Percentiles rank a stretch among this genome's conserved stretches.
Evolutionary conservation across 2,888 invertebrate species (phyloP).

Genomic region (Gibbula magus): DNA sequence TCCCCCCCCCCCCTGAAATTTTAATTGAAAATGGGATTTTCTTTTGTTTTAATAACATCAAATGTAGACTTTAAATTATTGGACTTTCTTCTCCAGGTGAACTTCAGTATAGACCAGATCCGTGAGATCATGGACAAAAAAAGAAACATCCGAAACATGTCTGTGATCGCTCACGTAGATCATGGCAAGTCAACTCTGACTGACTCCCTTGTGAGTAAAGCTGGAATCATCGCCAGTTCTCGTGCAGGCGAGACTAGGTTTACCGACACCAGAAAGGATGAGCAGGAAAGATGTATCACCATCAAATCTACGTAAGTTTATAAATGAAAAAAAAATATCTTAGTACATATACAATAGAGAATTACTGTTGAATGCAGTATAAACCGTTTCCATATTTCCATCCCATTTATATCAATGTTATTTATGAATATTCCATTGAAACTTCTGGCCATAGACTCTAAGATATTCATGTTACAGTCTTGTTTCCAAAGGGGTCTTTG

Average conservation of each 20-base stretch:
- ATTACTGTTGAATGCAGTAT: too few relatives aligned
- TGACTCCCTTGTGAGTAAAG: slow-evolving; percentile 99
- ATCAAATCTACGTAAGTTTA: slow-evolving; percentile 98
- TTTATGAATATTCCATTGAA: too few relatives aligned
- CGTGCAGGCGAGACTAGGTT: slow-evolving; percentile 99
- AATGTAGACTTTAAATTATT: too few relatives aligned
- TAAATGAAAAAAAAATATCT: not conserved
- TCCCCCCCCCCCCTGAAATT: too few relatives aligned
- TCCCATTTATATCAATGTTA: too few relatives aligned
- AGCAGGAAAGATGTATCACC: slow-evolving; percentile 99
- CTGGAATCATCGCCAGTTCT: slow-evolving; percentile 99
- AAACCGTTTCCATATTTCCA: too few relatives aligned
- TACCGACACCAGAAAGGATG: slow-evolving; percentile 99
- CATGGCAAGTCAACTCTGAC: slow-evolving; percentile 99
- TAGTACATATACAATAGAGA: too few relatives aligned
- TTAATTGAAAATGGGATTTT: too few relatives aligned
- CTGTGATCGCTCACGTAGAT: slow-evolving; percentile 99
- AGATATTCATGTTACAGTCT: too few relatives aligned
- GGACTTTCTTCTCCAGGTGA: slow-evolving; percentile 84
- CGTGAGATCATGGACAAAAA: slow-evolving; percentile 99
- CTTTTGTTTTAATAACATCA: too few relatives aligned
- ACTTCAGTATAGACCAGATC: slow-evolving; percentile 99
- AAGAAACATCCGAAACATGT: slow-evolving; percentile 99
- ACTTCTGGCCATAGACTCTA: too few relatives aligned
- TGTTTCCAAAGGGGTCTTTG: too few relatives aligned